These are phyloP conservation scores for Mythimna loreyi DNA, from an alignment of 2,888 invertebrate species.

Conservation along the genomic window DNA sequence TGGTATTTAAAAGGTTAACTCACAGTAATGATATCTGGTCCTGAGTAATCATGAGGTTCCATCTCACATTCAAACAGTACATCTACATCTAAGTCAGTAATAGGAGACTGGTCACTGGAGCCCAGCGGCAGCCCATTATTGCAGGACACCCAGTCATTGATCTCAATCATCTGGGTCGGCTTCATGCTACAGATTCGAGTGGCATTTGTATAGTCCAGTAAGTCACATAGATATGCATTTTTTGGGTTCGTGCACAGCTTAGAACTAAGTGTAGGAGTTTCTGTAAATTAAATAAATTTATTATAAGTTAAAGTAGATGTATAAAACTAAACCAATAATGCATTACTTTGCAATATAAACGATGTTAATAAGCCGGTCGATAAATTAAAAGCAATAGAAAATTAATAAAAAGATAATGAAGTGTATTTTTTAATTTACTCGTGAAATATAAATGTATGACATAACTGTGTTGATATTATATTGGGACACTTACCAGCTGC, in stretches of 20 bases:
- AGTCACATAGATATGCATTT: slow-evolving; percentile 91
- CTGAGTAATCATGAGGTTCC: slow-evolving; percentile 81
- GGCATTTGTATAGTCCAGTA: slow-evolving; percentile 88
- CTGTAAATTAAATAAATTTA: slow-evolving; percentile 73
- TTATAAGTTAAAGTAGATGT: background rate
- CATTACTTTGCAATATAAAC: background rate
- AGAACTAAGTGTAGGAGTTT: slow-evolving; percentile 89
- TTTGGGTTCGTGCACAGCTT: slow-evolving; percentile 89
- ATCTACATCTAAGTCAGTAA: slow-evolving; percentile 83
- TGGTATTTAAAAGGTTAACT: no score
- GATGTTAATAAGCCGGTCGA: background rate
- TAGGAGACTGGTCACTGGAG: slow-evolving; percentile 75
- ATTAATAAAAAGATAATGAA: slow-evolving; percentile 2
- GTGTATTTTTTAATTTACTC: background rate
- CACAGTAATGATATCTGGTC: slow-evolving; percentile 79
- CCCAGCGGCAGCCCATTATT: slow-evolving; percentile 83
- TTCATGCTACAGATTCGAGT: slow-evolving; percentile 89
- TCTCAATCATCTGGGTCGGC: slow-evolving; percentile 85
- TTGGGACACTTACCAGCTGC: slow-evolving; percentile 80
- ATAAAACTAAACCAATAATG: background rate
- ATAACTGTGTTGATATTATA: slow-evolving; percentile 13
- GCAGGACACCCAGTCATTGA: slow-evolving; percentile 87
- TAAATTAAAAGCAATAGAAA: background rate
- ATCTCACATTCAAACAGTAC: slow-evolving; percentile 87
- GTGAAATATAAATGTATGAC: slow-evolving; percentile 17